Evolutionary conservation across 1,140 invertebrate genomes (phyloP), one percentile per base, ranked within the genome.

Genomic region (Drosophila serrata): DNA sequence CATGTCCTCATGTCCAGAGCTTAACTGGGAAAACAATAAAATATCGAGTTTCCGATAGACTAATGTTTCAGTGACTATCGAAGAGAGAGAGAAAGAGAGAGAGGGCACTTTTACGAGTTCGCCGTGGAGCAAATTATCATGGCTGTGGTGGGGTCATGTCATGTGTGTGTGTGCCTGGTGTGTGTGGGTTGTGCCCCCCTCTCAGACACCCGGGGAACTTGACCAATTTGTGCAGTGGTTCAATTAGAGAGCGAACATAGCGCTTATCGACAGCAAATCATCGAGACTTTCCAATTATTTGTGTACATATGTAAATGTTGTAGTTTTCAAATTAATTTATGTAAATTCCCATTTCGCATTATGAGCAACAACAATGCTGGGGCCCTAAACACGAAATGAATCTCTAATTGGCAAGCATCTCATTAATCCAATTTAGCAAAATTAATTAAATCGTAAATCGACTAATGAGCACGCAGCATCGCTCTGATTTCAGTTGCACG

Each of bases 341-440:
- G 85, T 68, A 88, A 90, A 88, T 90, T 84, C 63, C 35, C 72
- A 73, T 68, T 73, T 61, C 57, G 60, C 64, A 81, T 78, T 73
- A 73, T 76, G 70, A 37, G 29, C 65, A 70, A 79, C 55, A 64
- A 46, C 62, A 75, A 75, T 29, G n/a, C n/a, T 24, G 35, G 33
- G 35, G 58, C 19, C 31, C 37, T 29, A 59, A 55, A 65, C 61
- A 80, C 60, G 57, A 82, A 73, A 88, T 84, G 73, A 85, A 60
- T 40, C 61, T 51, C 65, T 72, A 75, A 90, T 80, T 85, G 46
- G 68, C 81, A 85, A 90, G 68, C 88, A 88, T 90, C 81, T 85
- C 81, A 81, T 87, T 88, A 88, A 87, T 86, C 84, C 82, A 82
- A 86, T 87, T 88, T 80, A 80, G 84, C 76, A 70, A 87, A 87